A percentile compares a stretch with the other conserved stretches of the same genome.
Evolutionary conservation across 2,797 vertebrate species (phyloP).

Genomic region (Sitta carolinensis): DNA sequence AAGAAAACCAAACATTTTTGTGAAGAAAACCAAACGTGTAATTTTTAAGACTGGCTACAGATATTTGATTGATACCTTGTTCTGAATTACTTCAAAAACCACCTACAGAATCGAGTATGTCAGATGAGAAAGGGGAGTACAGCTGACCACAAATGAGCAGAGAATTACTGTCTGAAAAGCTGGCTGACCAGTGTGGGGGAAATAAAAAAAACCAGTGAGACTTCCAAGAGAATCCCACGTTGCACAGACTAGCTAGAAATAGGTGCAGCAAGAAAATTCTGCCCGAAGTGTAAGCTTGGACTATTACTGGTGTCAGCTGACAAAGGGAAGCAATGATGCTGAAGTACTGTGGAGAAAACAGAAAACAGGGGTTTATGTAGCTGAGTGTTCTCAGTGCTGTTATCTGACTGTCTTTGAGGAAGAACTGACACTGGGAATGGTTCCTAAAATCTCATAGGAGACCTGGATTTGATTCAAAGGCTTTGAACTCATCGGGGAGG

Average conservation of each 20-base stretch:
- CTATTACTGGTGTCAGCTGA: not conserved
- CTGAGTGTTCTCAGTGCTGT: not conserved
- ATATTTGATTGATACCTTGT: rapidly evolving
- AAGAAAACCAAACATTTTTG: not conserved
- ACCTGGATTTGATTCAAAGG: not conserved
- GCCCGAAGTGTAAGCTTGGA: rapidly evolving
- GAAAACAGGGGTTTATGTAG: rapidly evolving
- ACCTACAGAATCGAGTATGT: not conserved
- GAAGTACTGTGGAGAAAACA: not conserved
- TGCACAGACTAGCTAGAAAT: not conserved
- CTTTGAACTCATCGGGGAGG: not conserved
- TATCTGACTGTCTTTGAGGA: not conserved
- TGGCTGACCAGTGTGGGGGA: not conserved
- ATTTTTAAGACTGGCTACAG: not conserved
- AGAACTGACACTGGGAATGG: not conserved
- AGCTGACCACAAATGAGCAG: not conserved
- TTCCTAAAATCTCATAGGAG: not conserved
- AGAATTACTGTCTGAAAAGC: not conserved
- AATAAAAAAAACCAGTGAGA: not conserved
- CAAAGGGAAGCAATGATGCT: not conserved
- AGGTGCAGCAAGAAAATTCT: not conserved
- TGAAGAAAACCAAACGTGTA: rapidly evolving
- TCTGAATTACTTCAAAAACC: not conserved
- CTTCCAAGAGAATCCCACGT: not conserved
- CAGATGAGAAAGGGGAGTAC: not conserved